phyloP scores from a whole-genome alignment of 2,113 vertebrate species.

The Raja brachyura region DNA sequence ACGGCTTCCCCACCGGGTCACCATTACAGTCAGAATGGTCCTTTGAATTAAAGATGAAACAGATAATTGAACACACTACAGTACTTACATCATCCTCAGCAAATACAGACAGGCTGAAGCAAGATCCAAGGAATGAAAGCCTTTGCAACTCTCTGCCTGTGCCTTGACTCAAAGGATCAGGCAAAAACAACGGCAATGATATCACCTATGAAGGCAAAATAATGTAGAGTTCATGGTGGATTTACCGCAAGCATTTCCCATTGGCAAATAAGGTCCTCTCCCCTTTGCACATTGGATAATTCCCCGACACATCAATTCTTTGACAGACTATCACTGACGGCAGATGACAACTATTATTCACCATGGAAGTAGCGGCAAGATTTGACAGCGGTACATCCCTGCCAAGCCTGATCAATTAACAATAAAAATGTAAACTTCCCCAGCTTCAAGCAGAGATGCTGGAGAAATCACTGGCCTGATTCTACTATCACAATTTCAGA shows the following conservation, averaged over 20 bases:
- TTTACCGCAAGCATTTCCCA: background rate
- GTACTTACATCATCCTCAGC: slow-evolving; percentile 94
- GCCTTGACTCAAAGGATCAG: slow-evolving; percentile 80
- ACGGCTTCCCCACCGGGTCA: no score
- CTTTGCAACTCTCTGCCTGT: slow-evolving; percentile 89
- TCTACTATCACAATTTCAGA: background rate
- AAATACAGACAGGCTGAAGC: slow-evolving; percentile 94
- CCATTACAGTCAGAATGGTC: background rate
- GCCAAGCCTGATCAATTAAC: background rate
- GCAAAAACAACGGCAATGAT: slow-evolving; percentile 84
- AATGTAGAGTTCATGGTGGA: background rate
- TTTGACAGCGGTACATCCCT: background rate
- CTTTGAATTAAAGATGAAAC: background rate
- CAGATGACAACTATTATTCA: no score
- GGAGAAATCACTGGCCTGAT: background rate
- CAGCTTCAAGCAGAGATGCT: background rate
- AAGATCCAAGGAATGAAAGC: slow-evolving; percentile 84
- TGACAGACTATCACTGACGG: no score
- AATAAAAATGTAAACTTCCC: background rate
- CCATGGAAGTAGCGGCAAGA: background rate
- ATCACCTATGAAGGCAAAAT: slow-evolving; percentile 60
- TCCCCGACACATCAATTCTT: no score
- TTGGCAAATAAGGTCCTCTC: background rate
- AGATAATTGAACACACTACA: background rate
- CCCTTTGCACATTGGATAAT: no score